These are phyloP conservation scores for Listronotus oregonensis DNA, from an alignment of 1,140 invertebrate genomes.

Conservation along the genomic window DNA sequence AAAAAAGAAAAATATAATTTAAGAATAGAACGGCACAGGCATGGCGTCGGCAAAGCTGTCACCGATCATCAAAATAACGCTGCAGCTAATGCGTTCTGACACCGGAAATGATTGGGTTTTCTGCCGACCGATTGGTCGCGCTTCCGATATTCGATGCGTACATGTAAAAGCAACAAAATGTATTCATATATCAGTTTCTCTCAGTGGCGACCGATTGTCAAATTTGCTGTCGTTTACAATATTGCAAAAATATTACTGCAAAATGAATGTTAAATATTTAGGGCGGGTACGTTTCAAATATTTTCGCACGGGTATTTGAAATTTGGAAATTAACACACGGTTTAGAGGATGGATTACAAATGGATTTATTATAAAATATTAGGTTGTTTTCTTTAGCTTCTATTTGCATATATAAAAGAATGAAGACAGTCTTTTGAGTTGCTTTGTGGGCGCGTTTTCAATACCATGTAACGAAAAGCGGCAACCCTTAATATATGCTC, in stretches of 20 bases:
- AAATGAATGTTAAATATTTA: slow-evolving; percentile 9
- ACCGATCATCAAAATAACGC: slow-evolving; percentile 47
- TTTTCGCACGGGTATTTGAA: too few species aligned
- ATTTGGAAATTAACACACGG: too few species aligned
- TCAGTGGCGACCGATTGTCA: slow-evolving; percentile 22
- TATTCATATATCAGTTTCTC: slow-evolving; percentile 23
- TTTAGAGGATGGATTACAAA: too few species aligned
- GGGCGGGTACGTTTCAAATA: background rate
- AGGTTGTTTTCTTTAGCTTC: too few species aligned
- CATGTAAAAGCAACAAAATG: slow-evolving; percentile 30
- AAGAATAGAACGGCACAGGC: slow-evolving; percentile 11
- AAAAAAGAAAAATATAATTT: slow-evolving; percentile 19
- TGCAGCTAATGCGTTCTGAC: slow-evolving; percentile 46
- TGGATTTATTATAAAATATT: too few species aligned
- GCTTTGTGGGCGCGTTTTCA: too few species aligned
- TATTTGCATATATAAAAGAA: too few species aligned
- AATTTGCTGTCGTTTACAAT: slow-evolving; percentile 20
- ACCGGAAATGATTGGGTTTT: slow-evolving; percentile 51
- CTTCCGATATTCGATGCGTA: slow-evolving; percentile 38
- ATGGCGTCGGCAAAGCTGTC: slow-evolving; percentile 44
- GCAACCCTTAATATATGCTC: too few species aligned
- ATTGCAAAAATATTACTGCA: slow-evolving; percentile 6
- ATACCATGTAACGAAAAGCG: too few species aligned
- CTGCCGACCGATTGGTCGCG: slow-evolving; percentile 46
- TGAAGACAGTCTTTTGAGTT: too few species aligned